phyloP scores from a whole-genome alignment of 2,888 invertebrate species.

The Campaea margaritaria region DNA sequence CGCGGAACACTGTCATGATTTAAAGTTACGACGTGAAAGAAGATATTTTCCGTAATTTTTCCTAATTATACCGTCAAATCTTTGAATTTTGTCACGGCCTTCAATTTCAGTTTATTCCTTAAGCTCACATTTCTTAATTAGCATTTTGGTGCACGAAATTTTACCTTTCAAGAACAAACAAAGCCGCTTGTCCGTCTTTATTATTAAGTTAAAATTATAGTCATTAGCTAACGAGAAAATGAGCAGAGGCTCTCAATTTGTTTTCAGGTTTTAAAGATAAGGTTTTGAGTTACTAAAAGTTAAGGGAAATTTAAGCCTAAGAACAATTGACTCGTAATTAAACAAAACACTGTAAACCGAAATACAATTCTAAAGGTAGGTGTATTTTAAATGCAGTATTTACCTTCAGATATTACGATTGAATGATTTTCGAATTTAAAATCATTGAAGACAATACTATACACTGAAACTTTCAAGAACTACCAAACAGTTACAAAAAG shows the following conservation, averaged over 20 bases:
- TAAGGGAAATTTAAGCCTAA: constrained; percentile 51
- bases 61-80: constrained; percentile 54
- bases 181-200: constrained; percentile 78
- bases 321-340: constrained; percentile 32
- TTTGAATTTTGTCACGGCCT: constrained; percentile 59
- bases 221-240: constrained; percentile 76
- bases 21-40: constrained; percentile 28
- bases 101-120: constrained; percentile 62
- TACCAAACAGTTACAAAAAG: background rate
- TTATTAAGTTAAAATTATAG: constrained; percentile 82
- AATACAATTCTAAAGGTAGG: background rate
- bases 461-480: background rate
- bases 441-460: background rate
- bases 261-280: constrained; percentile 62
- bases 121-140: constrained; percentile 77
- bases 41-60: constrained; percentile 42
- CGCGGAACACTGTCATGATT: constrained; percentile 1
- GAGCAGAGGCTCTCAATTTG: constrained; percentile 67
- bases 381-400: too few species aligned
- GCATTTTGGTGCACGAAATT: constrained; percentile 72
- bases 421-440: background rate
- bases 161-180: constrained; percentile 77
- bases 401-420: too few species aligned
- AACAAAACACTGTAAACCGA: constrained; percentile 27
- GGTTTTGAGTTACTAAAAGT: constrained; percentile 64